These are phyloP conservation scores for Melanocharis versteri DNA, from an alignment of 2,113 vertebrate species.

Conservation along the genomic window DNA sequence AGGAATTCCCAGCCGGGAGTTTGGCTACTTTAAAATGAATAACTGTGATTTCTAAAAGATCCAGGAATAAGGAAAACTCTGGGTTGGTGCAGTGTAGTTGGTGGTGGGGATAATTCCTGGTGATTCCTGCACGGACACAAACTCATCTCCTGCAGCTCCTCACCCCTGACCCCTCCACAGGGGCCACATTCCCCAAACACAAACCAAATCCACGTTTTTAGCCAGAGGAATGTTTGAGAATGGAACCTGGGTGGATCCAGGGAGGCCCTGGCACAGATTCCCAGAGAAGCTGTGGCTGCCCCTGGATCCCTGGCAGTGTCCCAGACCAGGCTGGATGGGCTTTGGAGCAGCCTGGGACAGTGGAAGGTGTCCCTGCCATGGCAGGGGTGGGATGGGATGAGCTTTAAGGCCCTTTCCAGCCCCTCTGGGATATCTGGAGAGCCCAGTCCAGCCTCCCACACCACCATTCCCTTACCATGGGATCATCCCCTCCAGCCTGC, in stretches of 20 bases:
- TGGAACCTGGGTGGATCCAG: background rate
- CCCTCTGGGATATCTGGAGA: background rate
- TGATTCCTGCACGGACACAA: background rate
- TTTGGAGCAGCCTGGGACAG: background rate
- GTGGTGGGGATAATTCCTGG: accelerated
- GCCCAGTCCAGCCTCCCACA: background rate
- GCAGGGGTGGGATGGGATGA: background rate
- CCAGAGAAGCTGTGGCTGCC: background rate
- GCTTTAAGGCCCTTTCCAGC: background rate
- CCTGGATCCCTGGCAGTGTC: background rate
- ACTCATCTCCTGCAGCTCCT: background rate
- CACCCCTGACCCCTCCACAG: background rate
- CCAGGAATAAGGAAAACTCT: background rate
- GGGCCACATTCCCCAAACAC: background rate
- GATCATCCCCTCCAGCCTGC: background rate
- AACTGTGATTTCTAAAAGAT: background rate
- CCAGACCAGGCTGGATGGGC: background rate
- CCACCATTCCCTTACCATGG: background rate
- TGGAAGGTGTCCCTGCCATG: background rate
- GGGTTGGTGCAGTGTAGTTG: background rate
- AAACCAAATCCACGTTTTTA: background rate
- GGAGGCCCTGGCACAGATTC: background rate
- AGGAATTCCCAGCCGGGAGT: background rate
- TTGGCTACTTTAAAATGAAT: background rate
- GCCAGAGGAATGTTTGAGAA: background rate